phyloP scores from a whole-genome alignment of 2,797 vertebrate genomes.

The Semaprochilodus insignis region DNA sequence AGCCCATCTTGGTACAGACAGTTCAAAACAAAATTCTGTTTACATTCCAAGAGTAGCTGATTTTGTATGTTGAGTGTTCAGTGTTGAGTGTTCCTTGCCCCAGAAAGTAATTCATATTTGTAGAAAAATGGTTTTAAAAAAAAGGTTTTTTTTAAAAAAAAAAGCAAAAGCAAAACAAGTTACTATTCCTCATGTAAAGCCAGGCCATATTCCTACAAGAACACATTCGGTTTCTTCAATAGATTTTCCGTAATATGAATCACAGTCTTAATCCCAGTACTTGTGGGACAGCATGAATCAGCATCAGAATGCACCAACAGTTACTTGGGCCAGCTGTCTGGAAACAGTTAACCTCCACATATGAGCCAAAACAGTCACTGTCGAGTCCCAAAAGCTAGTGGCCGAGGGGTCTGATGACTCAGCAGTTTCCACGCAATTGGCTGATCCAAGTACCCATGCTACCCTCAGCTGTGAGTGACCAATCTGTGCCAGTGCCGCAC shows the following conservation, averaged over 20 bases:
- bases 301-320: neutral
- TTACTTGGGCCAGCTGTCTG: neutral
- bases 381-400: slow-evolving; percentile 5
- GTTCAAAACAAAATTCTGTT: slow-evolving; percentile 2
- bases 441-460: slow-evolving; percentile 51
- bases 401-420: slow-evolving; percentile 26
- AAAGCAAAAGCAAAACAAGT: too few species aligned
- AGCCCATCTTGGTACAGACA: neutral
- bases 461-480: slow-evolving; percentile 60
- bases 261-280: neutral
- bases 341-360: neutral
- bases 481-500: slow-evolving; percentile 55
- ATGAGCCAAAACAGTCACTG: slow-evolving; percentile 15
- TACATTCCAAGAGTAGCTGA: slow-evolving; percentile 20
- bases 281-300: neutral
- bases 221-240: neutral
- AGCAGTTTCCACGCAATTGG: slow-evolving; percentile 39
- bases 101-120: neutral
- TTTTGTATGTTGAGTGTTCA: neutral
- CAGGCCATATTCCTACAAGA: neutral
- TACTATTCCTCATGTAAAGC: neutral
- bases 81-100: neutral
- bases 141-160: neutral
- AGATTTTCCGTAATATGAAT: neutral
- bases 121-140: neutral